Evolutionary conservation across 2,888 invertebrate species (phyloP), one percentile per base, ranked within the genome.

Genomic region (Cheilosia soror): DNA sequence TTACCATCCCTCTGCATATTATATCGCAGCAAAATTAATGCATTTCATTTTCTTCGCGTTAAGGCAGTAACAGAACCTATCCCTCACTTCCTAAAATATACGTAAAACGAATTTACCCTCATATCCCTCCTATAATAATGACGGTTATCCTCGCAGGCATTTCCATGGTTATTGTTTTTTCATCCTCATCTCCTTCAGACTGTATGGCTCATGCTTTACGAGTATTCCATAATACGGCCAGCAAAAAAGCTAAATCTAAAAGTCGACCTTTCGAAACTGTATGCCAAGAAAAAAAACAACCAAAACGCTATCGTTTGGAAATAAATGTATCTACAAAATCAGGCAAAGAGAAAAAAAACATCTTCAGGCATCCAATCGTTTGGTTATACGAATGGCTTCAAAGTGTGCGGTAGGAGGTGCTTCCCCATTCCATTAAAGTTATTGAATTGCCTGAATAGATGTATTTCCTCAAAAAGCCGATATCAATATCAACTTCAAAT

Each of bases 21-120:
- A 13, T 27, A 57, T 63, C 55, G 69, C 44, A 44, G 27, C 62
- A 27, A 49, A 78, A 78, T 71, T 69, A 78, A 78, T 78, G 78
- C 69, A 78, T 78, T 78, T 78, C 57, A 78, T 78, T 78, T 78
- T 47, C 62, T 44, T 63, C 57, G 63, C 63, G 71, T 78, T 78
- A 78, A 40, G 69, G 31, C 55, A 31, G 37, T 31, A 27, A 57
- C 68, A n/a, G 47, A 71, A 71, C 62, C 69, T 25, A 78, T 53
- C 49, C 40, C 66, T 76, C 40, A 29, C 11, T 44, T 44, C 49
- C 60, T 60, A 37, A 51, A 31, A 49, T 49, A 51, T 7, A 9
- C 13, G 5, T n/a, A 73, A 60, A 76, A 76, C 7, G 31, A 7
- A 6, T 37, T 63, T 71, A 57, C 78, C 62, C 69, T 63, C 55